These are phyloP conservation scores for Aleiodes leptofemur DNA, from an alignment of 2,888 invertebrate genomes.

Conservation along the genomic window DNA sequence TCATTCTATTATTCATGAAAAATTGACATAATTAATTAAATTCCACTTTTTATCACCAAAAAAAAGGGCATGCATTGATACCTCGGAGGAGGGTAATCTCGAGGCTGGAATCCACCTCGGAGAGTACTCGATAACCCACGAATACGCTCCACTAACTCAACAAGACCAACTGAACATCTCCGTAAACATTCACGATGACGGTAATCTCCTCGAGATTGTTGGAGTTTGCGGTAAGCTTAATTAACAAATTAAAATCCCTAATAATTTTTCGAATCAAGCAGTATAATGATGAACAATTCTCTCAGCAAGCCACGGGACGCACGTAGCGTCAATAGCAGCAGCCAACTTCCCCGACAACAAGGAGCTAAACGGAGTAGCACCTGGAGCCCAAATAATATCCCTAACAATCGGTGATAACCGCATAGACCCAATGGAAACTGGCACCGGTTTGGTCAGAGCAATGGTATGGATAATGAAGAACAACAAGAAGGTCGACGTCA, in stretches of 20 bases:
- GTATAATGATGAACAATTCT: slow-evolving; percentile 53
- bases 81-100: slow-evolving; percentile 88
- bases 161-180: slow-evolving; percentile 91
- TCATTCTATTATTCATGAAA: too few relatives aligned
- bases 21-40: slow-evolving; percentile 4
- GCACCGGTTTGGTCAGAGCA: slow-evolving; percentile 92
- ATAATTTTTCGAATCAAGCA: not conserved
- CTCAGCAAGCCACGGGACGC: slow-evolving; percentile 96
- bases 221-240: slow-evolving; percentile 89
- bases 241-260: slow-evolving; percentile 20
- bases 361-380: slow-evolving; percentile 95
- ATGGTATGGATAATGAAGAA: slow-evolving; percentile 88
- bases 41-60: slow-evolving; percentile 26
- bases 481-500: slow-evolving; percentile 86
- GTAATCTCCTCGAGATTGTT: slow-evolving; percentile 93
- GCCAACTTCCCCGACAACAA: slow-evolving; percentile 91
- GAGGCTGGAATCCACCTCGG: slow-evolving; percentile 86
- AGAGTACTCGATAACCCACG: slow-evolving; percentile 87
- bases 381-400: slow-evolving; percentile 95
- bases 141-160: slow-evolving; percentile 86
- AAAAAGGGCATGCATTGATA: slow-evolving; percentile 87
- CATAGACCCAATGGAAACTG: slow-evolving; percentile 97
- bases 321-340: slow-evolving; percentile 97
- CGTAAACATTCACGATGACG: slow-evolving; percentile 93
- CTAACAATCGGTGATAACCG: slow-evolving; percentile 96